Conservation (phyloP, 2,797 vertebrate species). For the Crypturellus tataupa region DNA sequence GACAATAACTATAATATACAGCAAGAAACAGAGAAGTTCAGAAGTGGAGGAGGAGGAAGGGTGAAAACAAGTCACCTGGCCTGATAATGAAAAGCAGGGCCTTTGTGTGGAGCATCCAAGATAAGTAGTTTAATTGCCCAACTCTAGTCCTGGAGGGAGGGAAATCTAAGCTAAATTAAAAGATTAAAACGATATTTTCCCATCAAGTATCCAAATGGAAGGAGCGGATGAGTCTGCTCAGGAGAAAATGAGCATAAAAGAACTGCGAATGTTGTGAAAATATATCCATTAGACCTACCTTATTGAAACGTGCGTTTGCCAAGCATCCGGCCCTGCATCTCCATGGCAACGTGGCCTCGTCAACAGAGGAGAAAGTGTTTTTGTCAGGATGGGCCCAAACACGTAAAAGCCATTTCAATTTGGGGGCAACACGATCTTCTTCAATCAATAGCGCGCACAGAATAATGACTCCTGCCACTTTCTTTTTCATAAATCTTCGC, state of each 20-base stretch:
- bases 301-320: conserved; percentile 78
- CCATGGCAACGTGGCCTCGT: conserved; percentile 79
- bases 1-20: background rate
- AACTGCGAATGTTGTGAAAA: conserved; percentile 80
- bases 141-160: conserved; percentile 49
- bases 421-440: conserved; percentile 76
- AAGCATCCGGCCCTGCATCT: conserved; percentile 73
- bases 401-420: conserved; percentile 82
- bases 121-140: conserved; percentile 77
- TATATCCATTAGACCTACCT: conserved; percentile 79
- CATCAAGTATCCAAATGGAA: conserved; percentile 74
- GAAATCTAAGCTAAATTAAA: conserved; percentile 79
- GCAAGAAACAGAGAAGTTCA: conserved; percentile 44
- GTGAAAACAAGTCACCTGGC: conserved; percentile 51
- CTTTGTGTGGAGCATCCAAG: conserved; percentile 59
- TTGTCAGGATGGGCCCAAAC: conserved; percentile 80
- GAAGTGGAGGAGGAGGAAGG: conserved; percentile 21
- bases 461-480: conserved; percentile 75
- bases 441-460: conserved; percentile 81
- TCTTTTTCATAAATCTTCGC: conserved; percentile 76
- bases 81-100: conserved; percentile 69
- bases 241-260: conserved; percentile 79
- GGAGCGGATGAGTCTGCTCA: conserved; percentile 63
- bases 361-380: conserved; percentile 80
- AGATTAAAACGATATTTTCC: conserved; percentile 78